Evolutionary conservation across 2,113 vertebrate genomes (phyloP).

Genomic region (mouse (Mus musculus)): GRCm39 chr2:60475001-60475500

Average conservation of each 20-base stretch:
- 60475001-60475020: background rate
- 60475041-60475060: background rate
- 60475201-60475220: slow-evolving; percentile 1
- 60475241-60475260: background rate
- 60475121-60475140: background rate
- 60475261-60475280: background rate
- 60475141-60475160: slow-evolving; percentile 1
- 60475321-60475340: background rate
- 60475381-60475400: background rate
- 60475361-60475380: background rate
- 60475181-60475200: background rate
- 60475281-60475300: background rate
- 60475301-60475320: background rate
- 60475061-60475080: background rate
- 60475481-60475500: background rate
- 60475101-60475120: background rate
- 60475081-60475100: background rate
- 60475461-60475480: background rate
- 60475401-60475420: background rate
- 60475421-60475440: background rate
- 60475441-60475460: slow-evolving; percentile 24
- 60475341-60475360: background rate
- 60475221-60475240: background rate
- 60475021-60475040: background rate
- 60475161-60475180: background rate